phyloP scores from a whole-genome alignment of 2,113 vertebrate genomes.

The Sprattus sprattus region DNA sequence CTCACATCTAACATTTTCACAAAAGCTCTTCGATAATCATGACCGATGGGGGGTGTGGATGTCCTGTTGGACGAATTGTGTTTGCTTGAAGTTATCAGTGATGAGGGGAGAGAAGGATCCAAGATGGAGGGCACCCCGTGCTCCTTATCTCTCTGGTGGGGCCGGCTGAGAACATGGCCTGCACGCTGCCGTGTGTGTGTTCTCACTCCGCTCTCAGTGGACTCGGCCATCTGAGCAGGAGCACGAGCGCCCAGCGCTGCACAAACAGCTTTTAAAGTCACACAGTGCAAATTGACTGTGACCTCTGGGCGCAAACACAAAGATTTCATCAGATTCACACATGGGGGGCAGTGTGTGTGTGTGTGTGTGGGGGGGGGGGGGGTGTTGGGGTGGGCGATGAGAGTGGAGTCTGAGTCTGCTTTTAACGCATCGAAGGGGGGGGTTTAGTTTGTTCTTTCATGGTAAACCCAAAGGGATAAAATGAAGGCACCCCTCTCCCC shows the following conservation, averaged over 20 bases:
- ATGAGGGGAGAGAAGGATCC: background rate
- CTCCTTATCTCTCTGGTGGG: too few relatives aligned
- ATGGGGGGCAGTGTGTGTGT: background rate
- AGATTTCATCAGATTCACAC: constrained; percentile 34
- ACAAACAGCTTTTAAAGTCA: constrained; percentile 61
- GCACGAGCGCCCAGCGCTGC: background rate
- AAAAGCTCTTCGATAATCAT: too few relatives aligned
- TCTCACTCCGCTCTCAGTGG: constrained; percentile 53
- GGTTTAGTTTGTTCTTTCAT: constrained; percentile 2
- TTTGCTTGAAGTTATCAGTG: background rate
- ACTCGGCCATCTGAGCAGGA: background rate
- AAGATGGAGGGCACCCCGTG: too few relatives aligned
- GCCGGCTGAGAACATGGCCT: background rate
- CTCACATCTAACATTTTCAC: too few relatives aligned
- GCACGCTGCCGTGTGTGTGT: background rate
- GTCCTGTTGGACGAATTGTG: background rate
- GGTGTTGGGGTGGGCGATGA: background rate
- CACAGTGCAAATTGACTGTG: constrained; percentile 39
- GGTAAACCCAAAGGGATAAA: background rate
- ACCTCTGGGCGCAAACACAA: constrained; percentile 1
- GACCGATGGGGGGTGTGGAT: too few relatives aligned
- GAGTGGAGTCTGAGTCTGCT: background rate
- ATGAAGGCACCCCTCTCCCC: background rate
- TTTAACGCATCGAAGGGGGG: background rate
- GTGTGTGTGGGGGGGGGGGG: background rate